Evolutionary conservation across 1,140 invertebrate species (phyloP).

Genomic region (Drosophila micromelanica): DNA sequence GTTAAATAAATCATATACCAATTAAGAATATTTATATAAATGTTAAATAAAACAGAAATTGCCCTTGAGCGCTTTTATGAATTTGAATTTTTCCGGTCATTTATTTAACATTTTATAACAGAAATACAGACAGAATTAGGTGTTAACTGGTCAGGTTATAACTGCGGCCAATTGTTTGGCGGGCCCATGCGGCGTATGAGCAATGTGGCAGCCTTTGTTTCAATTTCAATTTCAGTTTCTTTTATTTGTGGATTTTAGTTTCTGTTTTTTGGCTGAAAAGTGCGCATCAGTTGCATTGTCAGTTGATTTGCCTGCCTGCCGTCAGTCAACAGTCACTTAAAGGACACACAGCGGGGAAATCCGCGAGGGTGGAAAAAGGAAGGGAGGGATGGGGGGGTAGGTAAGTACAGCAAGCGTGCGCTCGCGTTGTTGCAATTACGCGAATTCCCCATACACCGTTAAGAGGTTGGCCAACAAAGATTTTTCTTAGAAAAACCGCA

Average conservation of each 20-base stretch:
- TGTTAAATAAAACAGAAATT: too few species aligned
- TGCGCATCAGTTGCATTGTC: conserved; percentile 56
- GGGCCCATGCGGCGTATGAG: conserved; percentile 39
- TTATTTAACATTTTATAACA: neutral
- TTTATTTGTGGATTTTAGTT: neutral
- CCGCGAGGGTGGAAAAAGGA: too few species aligned
- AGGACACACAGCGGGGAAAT: too few species aligned
- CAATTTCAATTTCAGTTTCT: neutral
- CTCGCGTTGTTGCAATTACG: conserved; percentile 55
- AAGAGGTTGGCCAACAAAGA: conserved; percentile 63
- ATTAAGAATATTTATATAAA: too few species aligned
- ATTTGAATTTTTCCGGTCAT: neutral
- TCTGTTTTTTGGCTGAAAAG: conserved; percentile 2
- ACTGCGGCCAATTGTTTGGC: neutral
- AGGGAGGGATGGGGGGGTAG: neutral
- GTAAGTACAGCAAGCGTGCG: neutral
- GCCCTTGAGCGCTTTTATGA: too few species aligned
- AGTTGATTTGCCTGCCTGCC: conserved; percentile 73
- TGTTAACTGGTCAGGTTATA: neutral
- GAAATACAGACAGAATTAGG: neutral
- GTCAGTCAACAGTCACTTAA: conserved; percentile 58
- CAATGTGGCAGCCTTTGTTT: conserved; percentile 18
- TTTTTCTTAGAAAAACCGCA: conserved; percentile 76
- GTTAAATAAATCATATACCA: too few species aligned
- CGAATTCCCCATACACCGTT: conserved; percentile 48